Conservation (phyloP, 2,888 invertebrate species). For the Drosophila mulleri region DNA sequence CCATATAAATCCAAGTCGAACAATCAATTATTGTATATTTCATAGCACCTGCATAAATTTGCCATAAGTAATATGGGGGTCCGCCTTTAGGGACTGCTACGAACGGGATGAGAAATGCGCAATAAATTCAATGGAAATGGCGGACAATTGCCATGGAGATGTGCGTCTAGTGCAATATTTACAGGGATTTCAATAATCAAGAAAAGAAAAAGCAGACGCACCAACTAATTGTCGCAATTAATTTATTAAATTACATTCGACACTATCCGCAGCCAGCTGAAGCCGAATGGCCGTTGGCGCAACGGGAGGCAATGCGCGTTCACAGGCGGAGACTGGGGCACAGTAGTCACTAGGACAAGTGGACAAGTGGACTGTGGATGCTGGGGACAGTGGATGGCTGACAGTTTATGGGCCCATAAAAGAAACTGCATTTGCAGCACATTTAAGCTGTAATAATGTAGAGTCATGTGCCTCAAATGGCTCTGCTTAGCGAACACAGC, state of each 20-base stretch:
- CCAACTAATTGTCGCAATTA: slow-evolving; percentile 72
- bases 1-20: slow-evolving; percentile 26
- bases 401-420: slow-evolving; percentile 51
- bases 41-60: slow-evolving; percentile 46
- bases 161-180: slow-evolving; percentile 51
- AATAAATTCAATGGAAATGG: slow-evolving; percentile 46
- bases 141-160: slow-evolving; percentile 26
- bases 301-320: slow-evolving; percentile 36
- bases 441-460: slow-evolving; percentile 29
- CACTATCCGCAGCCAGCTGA: slow-evolving; percentile 24
- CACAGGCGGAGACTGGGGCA: slow-evolving; percentile 20
- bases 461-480: slow-evolving; percentile 31
- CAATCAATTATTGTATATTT: slow-evolving; percentile 30
- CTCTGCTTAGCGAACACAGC: slow-evolving; percentile 5
- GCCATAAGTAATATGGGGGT: slow-evolving; percentile 27
- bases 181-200: slow-evolving; percentile 56
- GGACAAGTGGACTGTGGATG: slow-evolving; percentile 2
- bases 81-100: slow-evolving; percentile 25
- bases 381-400: not conserved
- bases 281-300: slow-evolving; percentile 30
- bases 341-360: slow-evolving; percentile 11
- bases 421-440: slow-evolving; percentile 39
- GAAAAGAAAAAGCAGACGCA: slow-evolving; percentile 56
- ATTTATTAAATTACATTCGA: slow-evolving; percentile 71
- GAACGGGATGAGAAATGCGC: slow-evolving; percentile 37